Conservation (phyloP, 2,113 vertebrate genomes). For the Vulpes ferrilata region DNA sequence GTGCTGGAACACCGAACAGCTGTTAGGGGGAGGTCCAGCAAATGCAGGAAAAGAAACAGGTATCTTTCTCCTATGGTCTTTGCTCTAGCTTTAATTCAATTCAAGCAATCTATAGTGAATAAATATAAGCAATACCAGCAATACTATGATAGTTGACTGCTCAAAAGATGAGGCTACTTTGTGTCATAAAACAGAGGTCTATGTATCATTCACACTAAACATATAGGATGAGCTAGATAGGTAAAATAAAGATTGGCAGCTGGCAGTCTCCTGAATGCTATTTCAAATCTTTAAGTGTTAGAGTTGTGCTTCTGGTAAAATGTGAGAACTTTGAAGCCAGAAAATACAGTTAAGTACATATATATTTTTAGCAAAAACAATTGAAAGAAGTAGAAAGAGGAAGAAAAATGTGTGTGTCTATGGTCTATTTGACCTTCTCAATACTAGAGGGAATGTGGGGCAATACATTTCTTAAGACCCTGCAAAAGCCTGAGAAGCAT, state of each 20-base stretch:
- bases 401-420: neutral
- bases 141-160: neutral
- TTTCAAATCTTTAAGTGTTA: conserved; percentile 63
- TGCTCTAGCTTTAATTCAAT: neutral
- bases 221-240: neutral
- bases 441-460: conserved; percentile 46
- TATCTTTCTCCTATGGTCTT: neutral
- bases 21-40: neutral
- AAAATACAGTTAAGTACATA: neutral
- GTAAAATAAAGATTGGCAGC: neutral
- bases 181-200: neutral
- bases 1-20: neutral
- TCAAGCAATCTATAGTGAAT: neutral
- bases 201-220: conserved; percentile 47
- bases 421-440: neutral
- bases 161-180: conserved; percentile 10
- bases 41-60: neutral
- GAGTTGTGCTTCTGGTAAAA: conserved; percentile 15
- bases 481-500: conserved; percentile 62
- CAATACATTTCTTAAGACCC: conserved; percentile 67
- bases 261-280: neutral
- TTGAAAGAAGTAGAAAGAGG: neutral
- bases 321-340: conserved; percentile 1
- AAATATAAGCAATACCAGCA: conserved; percentile 55
- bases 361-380: neutral